Base-by-base conservation (phyloP, 1,140 invertebrate species). In the Aphaenogaster rudis region DNA sequence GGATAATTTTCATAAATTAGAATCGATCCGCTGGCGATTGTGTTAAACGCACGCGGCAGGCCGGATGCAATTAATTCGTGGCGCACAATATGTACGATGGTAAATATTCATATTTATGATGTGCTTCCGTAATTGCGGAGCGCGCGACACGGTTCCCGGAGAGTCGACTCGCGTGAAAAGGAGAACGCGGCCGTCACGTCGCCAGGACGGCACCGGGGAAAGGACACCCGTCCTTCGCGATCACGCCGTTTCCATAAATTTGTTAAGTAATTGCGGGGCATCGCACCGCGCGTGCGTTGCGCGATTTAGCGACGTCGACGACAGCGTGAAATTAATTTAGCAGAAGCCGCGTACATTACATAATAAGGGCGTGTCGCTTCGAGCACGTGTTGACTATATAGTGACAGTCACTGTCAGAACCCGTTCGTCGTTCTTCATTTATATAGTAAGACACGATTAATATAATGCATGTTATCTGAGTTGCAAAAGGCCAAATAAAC, bases 61-160 rank as follows among this genome's bases (percentile, higher is more conserved):
- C 42, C 80, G 80, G 80, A 76, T 74, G 80, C 69, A 50, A 84
- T 84, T 84, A 84, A 84, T 84, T 84, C 42, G 28, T 28, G 42
- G 33, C 57, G 80, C 69, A 17, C 45, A 84, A 48, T 74, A 33
- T 50, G 8, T 36, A 61, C 17, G 21, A 13, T 11, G 42, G 17
- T 82, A 61, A 74, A 84, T 84, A 76, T 84, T 84, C 80, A 84
- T 84, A 59, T 61, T 84, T 84, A 84, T 76, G 80, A 84, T 39
- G 48, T 48, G 54, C 50, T 59, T 45, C 45, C 54, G 54, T 84
- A 84, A 84, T 84, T 84, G 28, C 69, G 33, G 80, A 61, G 42
- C 54, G 79, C 39, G 39, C 79, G 80, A 82, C 80, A 36, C 28
- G 54, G 33, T 74, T 72, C 42, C 28, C 80, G 39, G 78, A 54